Conservation (phyloP, 2,113 vertebrate genomes). For the Meriones unguiculatus region DNA sequence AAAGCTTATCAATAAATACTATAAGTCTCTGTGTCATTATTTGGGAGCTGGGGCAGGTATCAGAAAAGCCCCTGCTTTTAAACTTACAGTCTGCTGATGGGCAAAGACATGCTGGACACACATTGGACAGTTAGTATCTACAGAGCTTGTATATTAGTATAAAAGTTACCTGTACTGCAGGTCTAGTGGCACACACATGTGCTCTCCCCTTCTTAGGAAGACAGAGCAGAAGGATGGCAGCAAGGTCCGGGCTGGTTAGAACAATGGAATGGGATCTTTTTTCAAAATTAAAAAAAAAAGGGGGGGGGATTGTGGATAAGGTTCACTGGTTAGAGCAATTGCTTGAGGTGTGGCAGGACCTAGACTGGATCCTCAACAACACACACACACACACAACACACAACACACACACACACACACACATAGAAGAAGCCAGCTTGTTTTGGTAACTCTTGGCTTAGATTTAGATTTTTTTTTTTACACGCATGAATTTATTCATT, state of each 20-base stretch:
- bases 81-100: neutral
- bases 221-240: too few relatives aligned
- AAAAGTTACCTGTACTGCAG: neutral
- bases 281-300: neutral
- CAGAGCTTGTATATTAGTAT: conserved; percentile 34
- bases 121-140: neutral
- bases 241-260: neutral
- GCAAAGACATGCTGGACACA: conserved; percentile 35
- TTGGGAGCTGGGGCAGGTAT: too few relatives aligned
- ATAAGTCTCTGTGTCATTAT: too few relatives aligned
- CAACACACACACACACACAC: neutral
- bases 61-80: too few relatives aligned
- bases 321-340: neutral
- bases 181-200: neutral
- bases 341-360: neutral
- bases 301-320: neutral
- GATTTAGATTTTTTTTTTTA: neutral
- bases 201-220: neutral
- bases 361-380: neutral
- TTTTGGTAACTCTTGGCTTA: neutral
- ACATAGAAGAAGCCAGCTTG: neutral
- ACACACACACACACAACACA: neutral
- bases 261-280: neutral
- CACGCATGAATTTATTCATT: neutral
- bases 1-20: too few relatives aligned